Evolutionary conservation across 2,888 invertebrate genomes (phyloP), one percentile per base, ranked within the genome.

Genomic region (Dendrolimus houi): DNA sequence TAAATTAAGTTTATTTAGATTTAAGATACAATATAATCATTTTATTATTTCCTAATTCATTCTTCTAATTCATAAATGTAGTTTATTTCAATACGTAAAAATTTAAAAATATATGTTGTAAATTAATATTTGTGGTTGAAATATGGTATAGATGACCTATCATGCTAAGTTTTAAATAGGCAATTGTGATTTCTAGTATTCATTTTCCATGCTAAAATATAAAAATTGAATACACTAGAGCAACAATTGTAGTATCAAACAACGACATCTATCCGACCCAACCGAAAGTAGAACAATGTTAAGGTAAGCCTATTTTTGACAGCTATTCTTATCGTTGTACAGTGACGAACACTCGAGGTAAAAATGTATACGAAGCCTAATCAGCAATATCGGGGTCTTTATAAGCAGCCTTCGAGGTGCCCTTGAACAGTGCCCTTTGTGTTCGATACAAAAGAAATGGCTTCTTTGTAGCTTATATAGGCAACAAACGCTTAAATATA

Each of bases 361-460:
- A 67, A 29, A 67, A 58, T 64, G 68, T 68, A 65, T 68, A 69
- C 64, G 64, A 63, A 60, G 66, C 71, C 75, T 85, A 82, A 85
- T 85, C 83, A 79, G 73, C 73, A 75, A 79, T 81, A 83, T 81
- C 75, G 70, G 70, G 66, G 72, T 71, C 74, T 77, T 72, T 69
- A 74, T 74, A 75, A 76, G 79, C 64, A 75, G 72, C 74, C 75
- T 78, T 77, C 69, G 66, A 56, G 58, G 41, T 67, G 79, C 65
- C 87, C 86, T 85, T 86, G 83, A 77, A 75, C 72, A 75, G 67
- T 72, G 77, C 72, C 81, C 79, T 81, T 83, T 83, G 78, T 79
- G 64, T 60, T 59, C 63, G 64, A 66, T 68, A 83, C 80, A 84
- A 85, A 84, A 79, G 82, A 78, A 81, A 81, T 69, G 71, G 68